Evolutionary conservation across 1,140 invertebrate species (phyloP), one percentile per base, ranked within the genome.

Genomic region (Atta texana): DNA sequence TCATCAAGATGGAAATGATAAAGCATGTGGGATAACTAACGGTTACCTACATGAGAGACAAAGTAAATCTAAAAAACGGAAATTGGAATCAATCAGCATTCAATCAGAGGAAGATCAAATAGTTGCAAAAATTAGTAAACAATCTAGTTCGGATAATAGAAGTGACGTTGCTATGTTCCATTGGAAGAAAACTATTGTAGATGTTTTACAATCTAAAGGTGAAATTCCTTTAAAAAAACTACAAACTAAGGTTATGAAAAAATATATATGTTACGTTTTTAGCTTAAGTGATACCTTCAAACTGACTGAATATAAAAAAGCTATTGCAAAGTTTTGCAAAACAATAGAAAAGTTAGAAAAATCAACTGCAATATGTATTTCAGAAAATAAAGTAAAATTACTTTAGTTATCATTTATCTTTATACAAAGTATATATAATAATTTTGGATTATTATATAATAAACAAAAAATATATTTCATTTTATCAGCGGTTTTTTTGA

Each of bases 211-310:
- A 31, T 44, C 61, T 6, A 96, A 95, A 88, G 88, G 87, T 64
- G 93, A 93, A 86, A 93, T 96, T 28, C 94, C 95, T 3, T 68
- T 94, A 49, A 94, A 93, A 72, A 95, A 95, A 90, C 85, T 96
- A 59, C 91, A 93, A 74, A 95, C 95, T 61, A 95, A 94, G 86
- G 92, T 95, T 14, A 74, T 94, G 7, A 90, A 91, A 51, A 92
- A 89, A 31, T 95, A 95, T 87, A 66, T 93, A 34, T 88, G 86
- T 63, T 77, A 92, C 64, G 8, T 81, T 34, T 69, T 49, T 80
- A 69, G 14, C 18, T 39, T 31, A 6, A 34, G 57, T 12, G 6
- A 69, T 55, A 10, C 31, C 1, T 55, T 64, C 16, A 24, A 18
- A 71, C 21, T 81, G 31, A 55, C 14, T 18, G 77, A 81, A 71